These are phyloP conservation scores for Tragelaphus strepsiceros DNA, from an alignment of 2,113 vertebrate genomes.

Conservation along the genomic window DNA sequence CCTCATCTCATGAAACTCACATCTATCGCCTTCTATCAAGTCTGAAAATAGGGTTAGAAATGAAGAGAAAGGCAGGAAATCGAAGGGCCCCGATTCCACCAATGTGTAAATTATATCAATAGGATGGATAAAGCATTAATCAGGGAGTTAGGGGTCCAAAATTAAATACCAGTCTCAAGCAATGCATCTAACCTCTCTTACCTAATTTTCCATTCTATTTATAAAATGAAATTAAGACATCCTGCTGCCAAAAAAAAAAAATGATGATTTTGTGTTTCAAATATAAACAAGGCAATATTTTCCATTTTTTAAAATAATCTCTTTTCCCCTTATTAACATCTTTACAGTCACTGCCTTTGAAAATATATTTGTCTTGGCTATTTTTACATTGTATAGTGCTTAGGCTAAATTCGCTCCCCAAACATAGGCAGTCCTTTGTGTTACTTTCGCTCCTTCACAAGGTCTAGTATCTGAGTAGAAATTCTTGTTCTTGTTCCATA, in stretches of 20 bases:
- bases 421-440: neutral
- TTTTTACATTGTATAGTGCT: slow-evolving; percentile 5
- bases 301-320: slow-evolving; percentile 1
- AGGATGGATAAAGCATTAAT: neutral
- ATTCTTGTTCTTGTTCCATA: neutral
- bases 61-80: neutral
- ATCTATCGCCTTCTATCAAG: neutral
- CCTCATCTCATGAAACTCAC: neutral
- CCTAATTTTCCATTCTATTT: slow-evolving; percentile 11
- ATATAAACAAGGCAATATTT: slow-evolving; percentile 42
- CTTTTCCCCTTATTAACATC: slow-evolving; percentile 16
- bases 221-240: slow-evolving; percentile 49
- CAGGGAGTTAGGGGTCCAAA: neutral
- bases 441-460: neutral
- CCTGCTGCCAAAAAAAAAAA: slow-evolving; percentile 10
- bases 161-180: neutral
- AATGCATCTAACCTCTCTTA: neutral
- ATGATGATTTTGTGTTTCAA: slow-evolving; percentile 31
- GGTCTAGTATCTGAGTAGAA: neutral
- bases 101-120: neutral
- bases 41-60: slow-evolving; percentile 6
- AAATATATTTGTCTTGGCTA: slow-evolving; percentile 7
- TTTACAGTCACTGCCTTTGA: neutral
- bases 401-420: neutral
- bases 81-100: neutral